Evolutionary conservation across 2,888 invertebrate genomes (phyloP).

Genomic region (Molanna angustata): DNA sequence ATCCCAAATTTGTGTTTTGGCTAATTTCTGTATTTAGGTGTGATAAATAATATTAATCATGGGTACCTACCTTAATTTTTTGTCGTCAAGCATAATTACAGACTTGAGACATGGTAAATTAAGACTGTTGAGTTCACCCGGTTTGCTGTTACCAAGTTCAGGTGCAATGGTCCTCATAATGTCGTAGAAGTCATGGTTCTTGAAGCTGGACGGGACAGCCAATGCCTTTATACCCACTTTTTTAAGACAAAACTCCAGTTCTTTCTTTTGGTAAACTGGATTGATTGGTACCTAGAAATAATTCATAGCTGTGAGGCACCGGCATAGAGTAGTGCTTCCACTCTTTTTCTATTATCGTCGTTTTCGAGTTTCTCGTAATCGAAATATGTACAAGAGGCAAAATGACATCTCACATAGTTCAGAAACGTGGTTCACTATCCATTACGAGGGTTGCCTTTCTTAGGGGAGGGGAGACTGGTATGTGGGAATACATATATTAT

Average conservation of each 20-base stretch:
- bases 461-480: too few relatives aligned
- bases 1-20: too few relatives aligned
- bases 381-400: too few relatives aligned
- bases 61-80: slow-evolving; percentile 39
- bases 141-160: slow-evolving; percentile 46
- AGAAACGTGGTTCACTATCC: too few relatives aligned
- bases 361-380: too few relatives aligned
- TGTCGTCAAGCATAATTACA: slow-evolving; percentile 57
- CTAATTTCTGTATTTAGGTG: too few relatives aligned
- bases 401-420: too few relatives aligned
- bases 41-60: slow-evolving; percentile 9
- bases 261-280: slow-evolving; percentile 66
- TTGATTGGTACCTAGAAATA: slow-evolving; percentile 71
- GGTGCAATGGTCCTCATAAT: slow-evolving; percentile 62
- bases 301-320: too few relatives aligned
- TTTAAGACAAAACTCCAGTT: slow-evolving; percentile 68
- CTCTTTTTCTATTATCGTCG: too few relatives aligned
- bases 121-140: slow-evolving; percentile 47
- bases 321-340: too few relatives aligned
- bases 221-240: slow-evolving; percentile 69
- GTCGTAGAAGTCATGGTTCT: slow-evolving; percentile 64
- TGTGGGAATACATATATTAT: too few relatives aligned
- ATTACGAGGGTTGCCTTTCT: too few relatives aligned
- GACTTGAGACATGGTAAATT: slow-evolving; percentile 51
- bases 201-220: slow-evolving; percentile 61